phyloP scores from a whole-genome alignment of 2,113 vertebrate genomes.

The Sinocyclocheilus rhinocerous region DNA sequence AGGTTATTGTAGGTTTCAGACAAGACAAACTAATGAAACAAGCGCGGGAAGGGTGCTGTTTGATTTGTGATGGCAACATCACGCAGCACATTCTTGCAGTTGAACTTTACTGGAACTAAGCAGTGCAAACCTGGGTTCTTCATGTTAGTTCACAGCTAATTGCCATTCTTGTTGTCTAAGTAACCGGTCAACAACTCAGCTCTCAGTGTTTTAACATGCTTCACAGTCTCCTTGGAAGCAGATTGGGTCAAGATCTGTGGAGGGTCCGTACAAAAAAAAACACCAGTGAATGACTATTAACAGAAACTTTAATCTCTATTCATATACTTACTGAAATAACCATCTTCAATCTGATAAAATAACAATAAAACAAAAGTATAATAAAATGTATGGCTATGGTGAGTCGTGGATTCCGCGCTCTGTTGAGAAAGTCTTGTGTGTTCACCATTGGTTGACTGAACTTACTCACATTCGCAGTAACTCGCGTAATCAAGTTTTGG shows the following conservation, averaged over 20 bases:
- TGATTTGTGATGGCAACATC: conserved; percentile 62
- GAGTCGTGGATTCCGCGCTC: no score
- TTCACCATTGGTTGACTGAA: no score
- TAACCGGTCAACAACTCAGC: conserved; percentile 65
- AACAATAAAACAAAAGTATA: no score
- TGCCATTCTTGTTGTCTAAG: conserved; percentile 74
- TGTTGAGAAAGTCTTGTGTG: no score
- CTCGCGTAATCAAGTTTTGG: no score
- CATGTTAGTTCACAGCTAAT: conserved; percentile 59
- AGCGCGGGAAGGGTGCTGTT: conserved; percentile 40
- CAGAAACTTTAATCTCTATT: neutral
- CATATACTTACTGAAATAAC: no score
- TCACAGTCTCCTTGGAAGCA: conserved; percentile 68
- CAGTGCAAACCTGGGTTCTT: conserved; percentile 52
- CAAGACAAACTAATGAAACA: conserved; percentile 53
- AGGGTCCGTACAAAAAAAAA: conserved; percentile 8
- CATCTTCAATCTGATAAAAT: no score
- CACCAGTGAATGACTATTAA: conserved; percentile 35
- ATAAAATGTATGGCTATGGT: no score
- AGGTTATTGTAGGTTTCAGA: conserved; percentile 41
- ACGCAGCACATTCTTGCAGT: conserved; percentile 53
- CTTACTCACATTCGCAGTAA: no score
- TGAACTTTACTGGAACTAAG: conserved; percentile 57
- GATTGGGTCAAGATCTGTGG: conserved; percentile 38
- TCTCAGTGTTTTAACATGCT: conserved; percentile 60